Evolutionary conservation across 2,113 vertebrate species (phyloP), one percentile per base, ranked within the genome.

Genomic region (Carollia perspicillata): DNA sequence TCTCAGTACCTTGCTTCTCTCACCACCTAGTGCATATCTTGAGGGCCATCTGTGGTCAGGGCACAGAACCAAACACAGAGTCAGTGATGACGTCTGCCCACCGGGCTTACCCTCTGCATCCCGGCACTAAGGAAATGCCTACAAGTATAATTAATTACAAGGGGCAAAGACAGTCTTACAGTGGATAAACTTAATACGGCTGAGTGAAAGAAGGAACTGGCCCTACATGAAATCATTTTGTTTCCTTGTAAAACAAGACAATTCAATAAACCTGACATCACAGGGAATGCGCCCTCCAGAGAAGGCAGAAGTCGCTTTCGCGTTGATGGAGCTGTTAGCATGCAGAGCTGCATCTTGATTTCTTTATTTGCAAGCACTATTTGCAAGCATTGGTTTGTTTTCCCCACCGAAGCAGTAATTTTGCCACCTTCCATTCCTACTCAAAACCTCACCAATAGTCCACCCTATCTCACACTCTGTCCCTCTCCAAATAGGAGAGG

Each of bases 241-340:
- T 51, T 55, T 96, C 42, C 77, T 63, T 91, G 58, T 93, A 79
- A 94, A 96, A 90, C 78, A 71, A 95, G 92, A 94, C 68, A 78
- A 88, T 47, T 79, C 78, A 91, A 93, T 83, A 95, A 81, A 79
- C 42, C 12, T 37, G 60, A 40, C 68, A 58, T 74, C 66, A 55
- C 83, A 42, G 47, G 55, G 60, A 68, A 80, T 13, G 26, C 0
- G 7, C 71, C 86, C 94, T 94, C 86, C 55, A 78, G 78, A 75
- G 89, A 91, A 35, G 55, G 26, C 44, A 68, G 86, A 63, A 79
- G 83, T 74, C 42, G 37, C 78, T 55, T 85, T 88, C n/a, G 55
- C 28, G 37, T 0, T 30, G 84, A 93, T 78, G 83, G 78, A 85
- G 68, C 44, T 55, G 86, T 93, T 93, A 79, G 87, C 40, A 92